phyloP scores from a whole-genome alignment of 2,888 invertebrate species.

The Drosophila austrosaltans region DNA sequence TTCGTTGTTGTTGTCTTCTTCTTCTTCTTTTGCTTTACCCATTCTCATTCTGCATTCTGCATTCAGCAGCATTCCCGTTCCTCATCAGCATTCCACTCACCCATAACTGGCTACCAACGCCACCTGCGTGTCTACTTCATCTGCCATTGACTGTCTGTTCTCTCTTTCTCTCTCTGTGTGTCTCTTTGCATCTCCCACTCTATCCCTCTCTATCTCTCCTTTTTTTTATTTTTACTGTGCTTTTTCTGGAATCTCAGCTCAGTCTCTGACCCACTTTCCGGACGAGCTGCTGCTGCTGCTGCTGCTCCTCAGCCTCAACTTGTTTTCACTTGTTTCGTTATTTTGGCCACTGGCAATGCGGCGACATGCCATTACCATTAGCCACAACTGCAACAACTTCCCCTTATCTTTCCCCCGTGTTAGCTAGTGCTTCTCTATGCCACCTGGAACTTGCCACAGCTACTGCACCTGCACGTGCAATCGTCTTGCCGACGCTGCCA shows the following conservation, averaged over 20 bases:
- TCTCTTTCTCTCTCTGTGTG: conserved; percentile 1
- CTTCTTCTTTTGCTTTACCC: conserved; percentile 5
- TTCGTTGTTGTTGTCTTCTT: conserved; percentile 15
- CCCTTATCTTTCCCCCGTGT: background rate
- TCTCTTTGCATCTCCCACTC: background rate
- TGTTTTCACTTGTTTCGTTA: conserved; percentile 75
- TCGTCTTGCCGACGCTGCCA: conserved; percentile 22
- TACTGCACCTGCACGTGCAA: conserved; percentile 45
- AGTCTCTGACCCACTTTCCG: conserved; percentile 72
- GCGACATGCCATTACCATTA: conserved; percentile 49
- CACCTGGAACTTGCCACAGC: conserved; percentile 2
- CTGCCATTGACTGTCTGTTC: conserved; percentile 34
- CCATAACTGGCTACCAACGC: conserved; percentile 58
- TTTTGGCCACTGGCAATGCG: conserved; percentile 50
- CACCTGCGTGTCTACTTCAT: conserved; percentile 56
- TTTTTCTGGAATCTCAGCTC: conserved; percentile 49
- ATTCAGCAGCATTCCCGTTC: conserved; percentile 28
- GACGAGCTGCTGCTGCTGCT: conserved; percentile 40
- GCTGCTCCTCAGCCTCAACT: conserved; percentile 55
- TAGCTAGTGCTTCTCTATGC: too few relatives aligned
- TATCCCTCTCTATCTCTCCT: conserved; percentile 38
- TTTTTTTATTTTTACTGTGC: conserved; percentile 23
- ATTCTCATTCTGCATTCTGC: conserved; percentile 31
- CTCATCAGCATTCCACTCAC: conserved; percentile 67
- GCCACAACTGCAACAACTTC: conserved; percentile 33